phyloP scores from a whole-genome alignment of 2,888 invertebrate genomes.

The Drosophila neoperkinsi region DNA sequence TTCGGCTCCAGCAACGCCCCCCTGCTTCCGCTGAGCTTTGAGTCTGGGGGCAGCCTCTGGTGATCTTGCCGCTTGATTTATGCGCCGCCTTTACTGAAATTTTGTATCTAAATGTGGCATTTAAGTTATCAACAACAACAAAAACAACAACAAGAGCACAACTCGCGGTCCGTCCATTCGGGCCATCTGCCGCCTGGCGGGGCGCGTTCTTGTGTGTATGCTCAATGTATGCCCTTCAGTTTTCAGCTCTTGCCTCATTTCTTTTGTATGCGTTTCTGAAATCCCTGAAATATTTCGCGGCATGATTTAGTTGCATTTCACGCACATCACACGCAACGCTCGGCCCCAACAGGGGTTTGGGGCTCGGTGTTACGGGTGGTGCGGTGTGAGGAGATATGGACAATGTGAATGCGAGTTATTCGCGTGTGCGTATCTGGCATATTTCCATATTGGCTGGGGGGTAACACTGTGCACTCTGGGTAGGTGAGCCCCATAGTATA shows the following conservation, averaged over 20 bases:
- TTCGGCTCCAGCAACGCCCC: constrained; percentile 54
- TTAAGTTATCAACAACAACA: constrained; percentile 77
- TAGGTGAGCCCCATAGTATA: constrained; percentile 46
- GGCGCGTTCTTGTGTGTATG: constrained; percentile 41
- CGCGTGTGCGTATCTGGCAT: constrained; percentile 61
- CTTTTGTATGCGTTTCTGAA: constrained; percentile 60
- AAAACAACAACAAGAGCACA: constrained; percentile 16
- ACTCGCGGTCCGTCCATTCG: constrained; percentile 19
- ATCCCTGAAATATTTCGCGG: constrained; percentile 80
- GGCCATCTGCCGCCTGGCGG: constrained; percentile 74
- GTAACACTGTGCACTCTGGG: constrained; percentile 11
- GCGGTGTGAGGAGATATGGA: constrained; percentile 17
- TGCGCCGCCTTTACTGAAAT: constrained; percentile 76
- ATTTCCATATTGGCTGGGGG: constrained; percentile 37
- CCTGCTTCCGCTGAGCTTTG: constrained; percentile 51
- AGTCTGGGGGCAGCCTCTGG: constrained; percentile 59
- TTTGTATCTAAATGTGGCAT: constrained; percentile 81
- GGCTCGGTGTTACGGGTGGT: background rate
- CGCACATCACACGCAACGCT: constrained; percentile 74
- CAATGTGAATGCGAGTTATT: constrained; percentile 59
- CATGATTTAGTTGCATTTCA: constrained; percentile 79
- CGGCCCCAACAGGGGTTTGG: background rate
- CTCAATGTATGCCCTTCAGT: constrained; percentile 36
- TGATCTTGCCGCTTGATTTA: constrained; percentile 75
- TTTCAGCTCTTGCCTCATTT: constrained; percentile 53